These are phyloP conservation scores for Diploscapter pachys DNA, from an alignment of 1,140 invertebrate genomes.

Conservation along the genomic window DNA sequence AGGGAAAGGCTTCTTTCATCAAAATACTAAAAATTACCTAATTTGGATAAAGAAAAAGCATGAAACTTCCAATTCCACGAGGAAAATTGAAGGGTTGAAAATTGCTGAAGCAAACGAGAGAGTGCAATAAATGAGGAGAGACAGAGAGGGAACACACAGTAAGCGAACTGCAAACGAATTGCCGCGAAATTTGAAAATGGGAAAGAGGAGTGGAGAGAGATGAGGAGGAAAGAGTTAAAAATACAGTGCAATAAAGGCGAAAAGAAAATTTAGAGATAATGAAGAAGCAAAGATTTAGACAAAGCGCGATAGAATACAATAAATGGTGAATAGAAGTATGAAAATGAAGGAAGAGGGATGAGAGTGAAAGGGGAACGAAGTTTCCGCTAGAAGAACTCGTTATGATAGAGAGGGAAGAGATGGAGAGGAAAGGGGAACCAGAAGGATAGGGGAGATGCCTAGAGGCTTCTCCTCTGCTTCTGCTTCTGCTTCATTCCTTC, in stretches of 20 bases:
- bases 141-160: neutral
- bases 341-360: too few relatives aligned
- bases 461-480: too few relatives aligned
- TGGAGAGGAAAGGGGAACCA: too few relatives aligned
- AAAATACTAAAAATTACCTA: neutral
- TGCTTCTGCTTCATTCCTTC: too few relatives aligned
- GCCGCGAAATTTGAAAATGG: constrained; percentile 16
- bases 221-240: neutral
- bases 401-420: too few relatives aligned
- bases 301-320: too few relatives aligned
- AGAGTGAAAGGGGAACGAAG: too few relatives aligned
- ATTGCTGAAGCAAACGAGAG: neutral
- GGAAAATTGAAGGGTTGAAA: neutral
- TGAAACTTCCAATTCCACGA: neutral
- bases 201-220: neutral
- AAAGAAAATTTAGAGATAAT: too few relatives aligned
- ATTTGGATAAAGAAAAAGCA: neutral
- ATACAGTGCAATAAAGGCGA: neutral
- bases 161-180: neutral
- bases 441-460: too few relatives aligned
- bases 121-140: neutral
- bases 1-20: neutral
- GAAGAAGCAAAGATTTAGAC: too few relatives aligned
- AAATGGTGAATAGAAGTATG: too few relatives aligned
- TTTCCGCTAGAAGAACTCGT: too few relatives aligned